These are phyloP conservation scores for Platygyra sinensis DNA, from an alignment of 64 coral and sea anemone species.

Conservation along the genomic window DNA sequence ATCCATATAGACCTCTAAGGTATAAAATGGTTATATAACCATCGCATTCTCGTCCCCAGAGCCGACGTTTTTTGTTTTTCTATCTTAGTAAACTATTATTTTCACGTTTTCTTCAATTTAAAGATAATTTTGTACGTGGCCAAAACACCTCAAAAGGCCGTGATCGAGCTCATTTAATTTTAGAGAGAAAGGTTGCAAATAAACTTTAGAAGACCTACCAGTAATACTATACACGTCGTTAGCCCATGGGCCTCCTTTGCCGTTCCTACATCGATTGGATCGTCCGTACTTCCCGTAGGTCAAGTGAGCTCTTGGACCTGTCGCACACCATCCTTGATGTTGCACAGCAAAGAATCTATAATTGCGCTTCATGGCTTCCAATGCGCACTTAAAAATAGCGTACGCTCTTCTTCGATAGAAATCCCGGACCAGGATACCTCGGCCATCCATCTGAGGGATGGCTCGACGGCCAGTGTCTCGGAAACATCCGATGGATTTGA, in stretches of 20 bases:
- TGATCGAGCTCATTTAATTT: not conserved
- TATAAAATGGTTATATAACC: too few relatives aligned
- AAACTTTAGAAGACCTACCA: not conserved
- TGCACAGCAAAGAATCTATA: conserved; percentile 58
- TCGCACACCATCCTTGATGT: conserved; percentile 3
- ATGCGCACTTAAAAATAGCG: conserved; percentile 54
- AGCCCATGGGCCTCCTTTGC: too few relatives aligned
- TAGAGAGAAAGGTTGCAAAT: not conserved
- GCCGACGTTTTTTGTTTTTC: too few relatives aligned
- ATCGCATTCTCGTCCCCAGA: too few relatives aligned
- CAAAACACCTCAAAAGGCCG: not conserved
- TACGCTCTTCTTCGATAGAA: conserved; percentile 6
- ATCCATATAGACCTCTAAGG: too few relatives aligned
- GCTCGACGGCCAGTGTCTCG: conserved; percentile 32
- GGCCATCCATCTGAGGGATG: conserved; percentile 39
- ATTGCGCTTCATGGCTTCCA: conserved; percentile 1
- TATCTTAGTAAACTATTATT: too few relatives aligned
- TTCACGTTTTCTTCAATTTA: too few relatives aligned
- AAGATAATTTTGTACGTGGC: too few relatives aligned
- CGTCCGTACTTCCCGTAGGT: too few relatives aligned
- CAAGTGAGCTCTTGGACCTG: too few relatives aligned
- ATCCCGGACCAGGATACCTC: not conserved
- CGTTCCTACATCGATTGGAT: too few relatives aligned
- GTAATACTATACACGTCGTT: conserved; percentile 18
- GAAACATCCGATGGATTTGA: conserved; percentile 55